Conservation (phyloP, 2,113 vertebrate species). For the Mobula birostris region DNA sequence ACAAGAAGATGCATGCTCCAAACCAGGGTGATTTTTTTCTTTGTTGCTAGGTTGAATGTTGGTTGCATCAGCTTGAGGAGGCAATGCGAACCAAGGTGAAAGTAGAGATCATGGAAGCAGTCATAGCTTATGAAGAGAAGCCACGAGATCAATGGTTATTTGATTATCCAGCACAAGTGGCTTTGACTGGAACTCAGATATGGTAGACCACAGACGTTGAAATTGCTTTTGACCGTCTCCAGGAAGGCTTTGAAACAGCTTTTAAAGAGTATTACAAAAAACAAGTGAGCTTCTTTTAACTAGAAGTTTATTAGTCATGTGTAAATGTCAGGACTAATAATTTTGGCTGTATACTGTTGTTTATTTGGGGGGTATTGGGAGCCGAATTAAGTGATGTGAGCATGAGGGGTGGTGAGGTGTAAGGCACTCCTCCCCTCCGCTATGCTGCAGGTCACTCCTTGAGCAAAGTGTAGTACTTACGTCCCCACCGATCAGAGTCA, state of each 20-base stretch:
- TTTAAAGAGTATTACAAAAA: slow-evolving; percentile 58
- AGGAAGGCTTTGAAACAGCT: slow-evolving; percentile 60
- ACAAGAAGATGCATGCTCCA: background rate
- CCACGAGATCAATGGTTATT: slow-evolving; percentile 64
- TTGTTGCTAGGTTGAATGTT: slow-evolving; percentile 53
- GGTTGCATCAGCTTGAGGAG: slow-evolving; percentile 54
- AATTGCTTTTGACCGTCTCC: slow-evolving; percentile 61
- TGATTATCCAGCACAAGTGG: slow-evolving; percentile 60
- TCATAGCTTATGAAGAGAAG: slow-evolving; percentile 58
- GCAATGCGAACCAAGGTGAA: slow-evolving; percentile 52
- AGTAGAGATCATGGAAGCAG: slow-evolving; percentile 59
- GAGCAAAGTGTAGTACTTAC: no score
- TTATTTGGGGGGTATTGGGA: no score
- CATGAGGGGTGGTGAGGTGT: no score
- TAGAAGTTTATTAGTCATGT: background rate
- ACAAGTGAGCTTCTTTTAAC: slow-evolving; percentile 41
- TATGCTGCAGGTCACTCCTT: no score
- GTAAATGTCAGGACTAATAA: background rate
- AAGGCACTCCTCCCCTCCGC: no score
- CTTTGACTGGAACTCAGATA: slow-evolving; percentile 60
- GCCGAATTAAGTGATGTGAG: no score
- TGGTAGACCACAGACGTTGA: slow-evolving; percentile 62
- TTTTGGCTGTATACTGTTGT: no score
- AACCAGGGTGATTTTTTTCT: slow-evolving; percentile 18
- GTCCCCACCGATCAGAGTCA: no score